Percentiles rank a stretch among this genome's conserved stretches.
These are phyloP conservation scores for Euspilapteryx auroguttella DNA, from an alignment of 2,888 invertebrate species.

Conservation along the genomic window DNA sequence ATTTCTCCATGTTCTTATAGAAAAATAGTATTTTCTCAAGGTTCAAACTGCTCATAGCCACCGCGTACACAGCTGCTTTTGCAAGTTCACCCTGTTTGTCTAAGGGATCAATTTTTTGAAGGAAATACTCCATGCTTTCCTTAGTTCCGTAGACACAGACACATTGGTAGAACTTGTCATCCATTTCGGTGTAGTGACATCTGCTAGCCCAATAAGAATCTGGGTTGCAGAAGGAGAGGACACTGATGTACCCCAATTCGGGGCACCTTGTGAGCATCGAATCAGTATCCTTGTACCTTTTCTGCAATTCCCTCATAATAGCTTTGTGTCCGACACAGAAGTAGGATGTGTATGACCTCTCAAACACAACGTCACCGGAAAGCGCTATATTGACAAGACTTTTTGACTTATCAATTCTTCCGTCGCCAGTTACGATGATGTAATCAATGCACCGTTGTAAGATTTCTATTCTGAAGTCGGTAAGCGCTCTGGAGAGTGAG, in stretches of 20 bases:
- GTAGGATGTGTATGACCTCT: too few species aligned
- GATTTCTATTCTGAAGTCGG: not conserved
- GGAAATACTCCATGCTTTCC: conserved; percentile 1
- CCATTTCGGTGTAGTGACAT: not conserved
- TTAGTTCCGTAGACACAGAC: not conserved
- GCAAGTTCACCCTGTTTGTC: not conserved
- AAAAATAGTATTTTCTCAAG: conserved; percentile 1
- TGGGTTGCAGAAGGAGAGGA: not conserved
- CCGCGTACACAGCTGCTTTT: not conserved
- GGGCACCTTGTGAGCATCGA: too few species aligned
- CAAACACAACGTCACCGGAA: too few species aligned
- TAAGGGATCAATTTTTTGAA: not conserved
- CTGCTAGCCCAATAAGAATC: not conserved
- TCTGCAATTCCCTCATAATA: too few species aligned
- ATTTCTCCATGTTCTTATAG: not conserved
- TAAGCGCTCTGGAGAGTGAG: not conserved
- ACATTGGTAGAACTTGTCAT: not conserved
- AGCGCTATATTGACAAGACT: too few species aligned
- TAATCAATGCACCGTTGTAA: not conserved
- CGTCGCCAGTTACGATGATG: not conserved
- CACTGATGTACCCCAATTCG: too few species aligned
- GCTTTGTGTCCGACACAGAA: too few species aligned
- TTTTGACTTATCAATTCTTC: too few species aligned
- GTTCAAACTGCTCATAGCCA: too few species aligned
- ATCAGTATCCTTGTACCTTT: too few species aligned